Base-by-base conservation (phyloP, 2,113 vertebrate species). In the Phalacrocorax pelagicus region DNA sequence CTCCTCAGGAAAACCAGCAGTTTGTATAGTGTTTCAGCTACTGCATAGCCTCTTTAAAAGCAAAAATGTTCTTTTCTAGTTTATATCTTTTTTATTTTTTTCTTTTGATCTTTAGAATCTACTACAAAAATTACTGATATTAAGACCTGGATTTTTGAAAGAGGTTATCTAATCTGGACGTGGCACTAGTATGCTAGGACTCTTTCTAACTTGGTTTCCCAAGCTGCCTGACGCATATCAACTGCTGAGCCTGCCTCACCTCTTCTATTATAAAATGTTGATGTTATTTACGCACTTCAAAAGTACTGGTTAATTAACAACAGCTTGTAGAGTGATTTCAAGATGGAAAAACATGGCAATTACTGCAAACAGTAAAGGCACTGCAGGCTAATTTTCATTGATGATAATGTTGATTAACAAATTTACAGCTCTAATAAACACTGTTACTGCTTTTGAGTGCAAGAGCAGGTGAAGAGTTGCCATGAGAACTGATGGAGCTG, bases 371-470 rank as follows among this genome's bases (percentile, higher is more conserved):
- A 69, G 65, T 91, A 69, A 88, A 92, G 72, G 36, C 91, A 85
- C 78, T 89, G 81, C 81, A 85, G 52, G 58, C 46, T 95, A 82
- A 95, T 96, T 97, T 92, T 97, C 81, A 82, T 82, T 91, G 78
- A 95, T 94, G 84, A 66, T 91, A 89, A 89, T 73, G 92, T 85
- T 92, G 96, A 95, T 95, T 96, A 97, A 94, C 81, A 94, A 95
- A 96, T 94, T 86, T 91, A 69, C 61, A 79, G 57, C 54, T 94
- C 66, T 94, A 91, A 92, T 90, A 94, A 94, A 81, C 73, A 89
- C 24, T 70, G 49, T 73, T 95, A 75, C 78, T 84, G 58, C 54
- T 92, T 95, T 80, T 72, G 58, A 95, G 81, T 89, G 66, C 69
- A 87, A 61, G 30, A 92, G 40, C 62, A 94, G 81, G 92, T 90